These are phyloP conservation scores for Brachionus calyciflorus DNA, from an alignment of 1,140 invertebrate species.

Conservation along the genomic window DNA sequence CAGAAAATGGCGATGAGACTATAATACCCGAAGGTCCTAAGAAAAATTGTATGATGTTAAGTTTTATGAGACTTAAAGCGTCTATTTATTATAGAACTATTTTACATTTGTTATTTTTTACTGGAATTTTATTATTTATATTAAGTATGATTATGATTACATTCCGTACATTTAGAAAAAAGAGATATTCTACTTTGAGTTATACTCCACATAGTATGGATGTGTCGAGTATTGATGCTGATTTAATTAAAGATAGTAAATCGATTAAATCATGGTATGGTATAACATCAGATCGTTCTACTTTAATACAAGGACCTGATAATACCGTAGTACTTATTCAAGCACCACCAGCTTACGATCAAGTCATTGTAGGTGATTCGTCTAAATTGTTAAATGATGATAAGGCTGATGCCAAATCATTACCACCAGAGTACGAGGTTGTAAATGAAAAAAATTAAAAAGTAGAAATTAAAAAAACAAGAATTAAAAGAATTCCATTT, in stretches of 20 bases:
- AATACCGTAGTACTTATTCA: background rate
- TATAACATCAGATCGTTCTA: slow-evolving; percentile 27
- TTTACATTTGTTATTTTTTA: slow-evolving; percentile 31
- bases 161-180: slow-evolving; percentile 17
- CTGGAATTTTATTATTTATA: slow-evolving; percentile 19
- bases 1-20: slow-evolving; percentile 3
- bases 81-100: slow-evolving; percentile 32
- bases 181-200: slow-evolving; percentile 7
- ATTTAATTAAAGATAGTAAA: slow-evolving; percentile 2
- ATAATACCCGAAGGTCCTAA: background rate
- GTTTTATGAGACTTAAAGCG: slow-evolving; percentile 30
- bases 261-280: slow-evolving; percentile 34
- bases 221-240: background rate
- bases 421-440: slow-evolving; percentile 2
- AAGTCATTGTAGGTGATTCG: slow-evolving; percentile 29
- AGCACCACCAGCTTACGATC: slow-evolving; percentile 42
- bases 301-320: background rate
- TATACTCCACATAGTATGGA: slow-evolving; percentile 13
- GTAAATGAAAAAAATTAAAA: slow-evolving; percentile 34
- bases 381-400: background rate
- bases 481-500: no score
- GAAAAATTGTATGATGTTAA: slow-evolving; percentile 43
- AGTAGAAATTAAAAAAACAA: no score
- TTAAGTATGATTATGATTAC: slow-evolving; percentile 12
- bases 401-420: background rate